Percentiles rank a stretch among this genome's conserved stretches.
phyloP scores from a whole-genome alignment of 2,113 vertebrate species.

The Hyperoodon ampullatus region DNA sequence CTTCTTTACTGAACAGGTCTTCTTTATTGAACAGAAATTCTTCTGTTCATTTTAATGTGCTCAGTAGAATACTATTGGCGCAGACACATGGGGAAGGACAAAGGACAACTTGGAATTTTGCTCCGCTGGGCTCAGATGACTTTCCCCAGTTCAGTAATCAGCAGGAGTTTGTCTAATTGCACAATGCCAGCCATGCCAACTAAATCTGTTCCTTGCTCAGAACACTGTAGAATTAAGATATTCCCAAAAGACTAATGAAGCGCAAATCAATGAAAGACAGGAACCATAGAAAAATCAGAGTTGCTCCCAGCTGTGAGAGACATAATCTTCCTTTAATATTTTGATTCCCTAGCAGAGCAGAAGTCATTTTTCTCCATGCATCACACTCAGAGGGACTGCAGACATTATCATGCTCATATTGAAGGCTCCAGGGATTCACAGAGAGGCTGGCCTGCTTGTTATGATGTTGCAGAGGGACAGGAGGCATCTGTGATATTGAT shows the following conservation, averaged over 20 bases:
- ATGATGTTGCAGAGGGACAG: rapidly evolving
- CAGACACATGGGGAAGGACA: neutral
- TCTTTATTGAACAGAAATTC: neutral
- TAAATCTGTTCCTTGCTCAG: neutral
- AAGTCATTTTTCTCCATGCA: neutral
- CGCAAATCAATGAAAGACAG: neutral
- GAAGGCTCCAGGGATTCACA: neutral
- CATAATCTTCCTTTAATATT: neutral
- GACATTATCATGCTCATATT: rapidly evolving
- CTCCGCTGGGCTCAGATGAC: rapidly evolving
- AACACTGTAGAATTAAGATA: neutral
- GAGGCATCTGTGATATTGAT: rapidly evolving
- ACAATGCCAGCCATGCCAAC: neutral
- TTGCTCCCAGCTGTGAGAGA: neutral
- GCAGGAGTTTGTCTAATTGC: neutral
- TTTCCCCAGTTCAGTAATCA: neutral
- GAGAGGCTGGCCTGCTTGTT: rapidly evolving
- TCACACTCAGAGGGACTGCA: no score
- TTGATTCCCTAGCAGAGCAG: neutral
- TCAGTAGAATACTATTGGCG: neutral
- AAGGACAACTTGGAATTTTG: neutral
- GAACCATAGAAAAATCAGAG: neutral
- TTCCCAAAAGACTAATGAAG: neutral
- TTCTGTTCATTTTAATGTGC: neutral
- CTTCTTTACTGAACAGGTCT: neutral